Evolutionary conservation across 2,113 vertebrate species (phyloP), one percentile per base, ranked within the genome.

Genomic region (Scatophagus argus): DNA sequence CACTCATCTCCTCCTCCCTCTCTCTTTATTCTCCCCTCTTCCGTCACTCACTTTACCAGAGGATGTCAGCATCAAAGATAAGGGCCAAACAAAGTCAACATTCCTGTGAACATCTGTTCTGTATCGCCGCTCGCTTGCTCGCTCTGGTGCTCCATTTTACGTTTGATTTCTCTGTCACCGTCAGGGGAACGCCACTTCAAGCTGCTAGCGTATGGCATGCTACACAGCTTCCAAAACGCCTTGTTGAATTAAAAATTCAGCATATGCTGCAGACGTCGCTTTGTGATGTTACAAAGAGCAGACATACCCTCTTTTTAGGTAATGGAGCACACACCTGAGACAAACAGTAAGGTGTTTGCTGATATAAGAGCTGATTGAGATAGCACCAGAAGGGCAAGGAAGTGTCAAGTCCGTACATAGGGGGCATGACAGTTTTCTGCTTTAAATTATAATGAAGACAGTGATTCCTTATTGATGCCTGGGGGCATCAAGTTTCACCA

Each of bases 31-130:
- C 76, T 82, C 67, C 11, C 44, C 61, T 79, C 62, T 83, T 82
- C 85, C 61, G 63, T 89, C 89, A 92, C 78, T 92, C 84, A 86
- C 71, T 81, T 64, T 86, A 84, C 72, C 43, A 51, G 79, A 81
- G 74, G 90, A 88, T 88, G 89, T 86, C 88, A 52, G 87, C 66
- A 62, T 85, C 88, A 64, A 81, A 93, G 91, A 93, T 92, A 84
- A 92, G 86, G 84, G 87, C 88, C 86, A 89, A 88, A 92, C 89
- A 88, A 86, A 87, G 87, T 92, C 91, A 89, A 91, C 82, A 88
- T 90, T 85, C 69, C 85, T 10, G 64, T 65, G 64, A 95, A 94
- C 93, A 94, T 93, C 92, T 92, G 94, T 87, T 94, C 75, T 67
- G 44, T 88, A 82, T 81, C 80, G 74, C 74, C 46, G 77, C 88